Base-by-base conservation (phyloP, 2,113 vertebrate genomes). In the Stigmatopora nigra region DNA sequence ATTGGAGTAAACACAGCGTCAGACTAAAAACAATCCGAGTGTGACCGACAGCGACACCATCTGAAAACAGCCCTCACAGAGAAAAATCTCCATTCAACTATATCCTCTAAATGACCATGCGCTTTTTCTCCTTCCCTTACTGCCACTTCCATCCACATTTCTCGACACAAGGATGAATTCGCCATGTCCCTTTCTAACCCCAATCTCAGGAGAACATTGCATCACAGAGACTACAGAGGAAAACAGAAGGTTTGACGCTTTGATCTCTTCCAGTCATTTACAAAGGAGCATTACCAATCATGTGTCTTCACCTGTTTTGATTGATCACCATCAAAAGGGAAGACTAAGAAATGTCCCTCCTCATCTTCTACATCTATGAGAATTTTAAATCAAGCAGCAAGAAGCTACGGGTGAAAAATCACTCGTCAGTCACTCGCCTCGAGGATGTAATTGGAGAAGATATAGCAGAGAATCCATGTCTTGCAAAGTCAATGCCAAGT, bases 41-140 rank as follows among this genome's bases (percentile, higher is more conserved):
- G 70, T 84, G 84, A 84, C 84, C 75, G 71, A 81, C 76, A 78
- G 82, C 78, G 77, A 75, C 75, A 73, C 61, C 78, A 79, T 82
- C 79, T 79, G 71, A 77, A 72, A 73, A 47, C 4, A 73, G 76
- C 71, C 72, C 66, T 73, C n/a, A 69, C 49, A 35, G 73, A 73
- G 71, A 17, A 74, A 77, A 77, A 69, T 65, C 77, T 71, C 71
- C 25, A 35, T 66, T 48, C 79, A 77, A 82, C 5, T 74, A 73
- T 53, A 41, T 78, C 73, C 72, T 85, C 70, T 69, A 82, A 86
- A 86, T 80, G 81, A 79, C 73, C 46, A 5, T 31, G 59, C 57
- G 35, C 58, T 31, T 3, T 17, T 22, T 25, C 35, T 52, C 46
- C 61, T 59, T 61, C 17, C 64, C 20, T 58, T n/a, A 46, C 65